phyloP scores from a whole-genome alignment of 2,888 invertebrate genomes.

The Masnerella sp. region DNA sequence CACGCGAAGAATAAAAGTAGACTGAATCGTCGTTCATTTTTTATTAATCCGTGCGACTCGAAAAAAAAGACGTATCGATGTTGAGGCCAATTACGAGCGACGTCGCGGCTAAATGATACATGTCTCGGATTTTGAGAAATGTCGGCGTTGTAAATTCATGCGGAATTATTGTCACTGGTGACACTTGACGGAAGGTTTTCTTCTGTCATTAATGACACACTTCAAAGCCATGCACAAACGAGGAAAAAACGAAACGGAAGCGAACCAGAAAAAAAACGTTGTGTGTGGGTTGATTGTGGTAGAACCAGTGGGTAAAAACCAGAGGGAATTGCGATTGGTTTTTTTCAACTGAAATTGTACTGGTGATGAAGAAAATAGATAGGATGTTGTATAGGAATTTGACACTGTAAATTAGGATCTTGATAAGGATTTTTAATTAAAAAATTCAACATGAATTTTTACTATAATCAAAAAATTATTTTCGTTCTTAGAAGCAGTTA shows the following conservation, averaged over 20 bases:
- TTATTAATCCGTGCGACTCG: slow-evolving; percentile 54
- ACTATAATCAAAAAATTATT: too few species aligned
- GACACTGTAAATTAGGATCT: too few species aligned
- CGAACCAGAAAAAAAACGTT: not conserved
- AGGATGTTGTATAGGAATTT: too few species aligned
- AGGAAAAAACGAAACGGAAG: not conserved
- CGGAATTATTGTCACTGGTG: slow-evolving; percentile 26
- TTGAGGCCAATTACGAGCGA: slow-evolving; percentile 50
- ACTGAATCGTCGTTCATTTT: slow-evolving; percentile 56
- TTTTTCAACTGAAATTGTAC: too few species aligned
- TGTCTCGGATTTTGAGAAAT: slow-evolving; percentile 39
- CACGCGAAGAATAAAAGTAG: slow-evolving; percentile 64
- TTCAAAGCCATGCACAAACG: slow-evolving; percentile 33
- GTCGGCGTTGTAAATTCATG: slow-evolving; percentile 33
- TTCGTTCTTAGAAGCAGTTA: too few species aligned
- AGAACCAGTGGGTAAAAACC: not conserved
- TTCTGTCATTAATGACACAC: slow-evolving; percentile 41
- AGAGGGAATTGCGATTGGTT: too few species aligned
- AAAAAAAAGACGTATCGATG: slow-evolving; percentile 54
- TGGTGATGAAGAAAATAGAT: not conserved
- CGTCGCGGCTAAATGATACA: slow-evolving; percentile 39
- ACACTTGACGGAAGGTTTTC: slow-evolving; percentile 24
- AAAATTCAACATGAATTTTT: too few species aligned
- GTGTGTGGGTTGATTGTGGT: too few species aligned
- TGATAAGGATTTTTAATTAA: too few species aligned